These are phyloP conservation scores for Protomyctophum bolini DNA, from an alignment of 2,113 vertebrate genomes.

Conservation along the genomic window DNA sequence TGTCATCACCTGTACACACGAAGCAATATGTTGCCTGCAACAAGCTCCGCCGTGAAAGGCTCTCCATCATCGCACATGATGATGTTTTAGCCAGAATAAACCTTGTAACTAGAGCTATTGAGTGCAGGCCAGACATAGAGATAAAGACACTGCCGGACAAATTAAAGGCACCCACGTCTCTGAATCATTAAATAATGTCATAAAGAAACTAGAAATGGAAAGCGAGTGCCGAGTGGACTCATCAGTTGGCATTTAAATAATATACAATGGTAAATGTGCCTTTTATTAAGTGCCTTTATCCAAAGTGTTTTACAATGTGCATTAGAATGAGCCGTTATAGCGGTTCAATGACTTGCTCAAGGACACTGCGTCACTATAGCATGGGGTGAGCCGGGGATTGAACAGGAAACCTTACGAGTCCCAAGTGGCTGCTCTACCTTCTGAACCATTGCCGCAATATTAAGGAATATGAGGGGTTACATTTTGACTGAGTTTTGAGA, in stretches of 20 bases:
- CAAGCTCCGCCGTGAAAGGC: constrained; percentile 15
- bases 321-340: too few relatives aligned
- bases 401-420: too few relatives aligned
- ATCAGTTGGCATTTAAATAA: constrained; percentile 53
- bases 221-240: constrained; percentile 46
- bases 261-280: too few relatives aligned
- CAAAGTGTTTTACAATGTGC: too few relatives aligned
- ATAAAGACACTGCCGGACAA: constrained; percentile 23
- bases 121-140: constrained; percentile 50
- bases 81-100: constrained; percentile 38
- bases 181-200: constrained; percentile 48
- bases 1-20: constrained; percentile 10
- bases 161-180: constrained; percentile 45
- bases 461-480: too few relatives aligned
- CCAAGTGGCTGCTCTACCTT: too few relatives aligned
- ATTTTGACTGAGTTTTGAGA: too few relatives aligned
- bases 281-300: too few relatives aligned
- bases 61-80: constrained; percentile 33
- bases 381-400: too few relatives aligned
- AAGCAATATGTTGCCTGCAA: constrained; percentile 11
- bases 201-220: constrained; percentile 33
- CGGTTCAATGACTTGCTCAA: too few relatives aligned
- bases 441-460: too few relatives aligned
- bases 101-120: constrained; percentile 38
- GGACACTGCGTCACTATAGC: too few relatives aligned